These are phyloP conservation scores for Cyclargus thomasi DNA, from an alignment of 1,140 invertebrate species.

Conservation along the genomic window DNA sequence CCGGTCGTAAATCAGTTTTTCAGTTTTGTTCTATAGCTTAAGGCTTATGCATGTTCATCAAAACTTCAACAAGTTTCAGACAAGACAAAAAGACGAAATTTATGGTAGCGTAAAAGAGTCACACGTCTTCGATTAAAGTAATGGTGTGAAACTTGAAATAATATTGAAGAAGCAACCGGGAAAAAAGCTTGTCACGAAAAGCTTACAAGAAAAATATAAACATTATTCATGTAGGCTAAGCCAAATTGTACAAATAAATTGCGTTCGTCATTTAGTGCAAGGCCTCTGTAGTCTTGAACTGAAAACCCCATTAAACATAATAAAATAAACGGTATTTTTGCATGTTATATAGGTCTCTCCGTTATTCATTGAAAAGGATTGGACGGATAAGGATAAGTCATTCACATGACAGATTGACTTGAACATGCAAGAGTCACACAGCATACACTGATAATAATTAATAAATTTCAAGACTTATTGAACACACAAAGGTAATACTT, in stretches of 20 bases:
- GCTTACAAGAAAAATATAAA: not conserved
- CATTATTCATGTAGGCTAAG: constrained; percentile 14
- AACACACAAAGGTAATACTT: not conserved
- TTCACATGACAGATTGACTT: constrained; percentile 51
- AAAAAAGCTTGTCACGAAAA: not conserved
- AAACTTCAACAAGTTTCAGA: too few species aligned
- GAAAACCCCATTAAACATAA: constrained; percentile 62
- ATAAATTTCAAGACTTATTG: constrained; percentile 6
- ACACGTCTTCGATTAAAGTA: too few species aligned
- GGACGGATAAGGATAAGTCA: constrained; percentile 63
- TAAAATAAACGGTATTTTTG: constrained; percentile 64
- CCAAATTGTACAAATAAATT: constrained; percentile 21
- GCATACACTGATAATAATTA: constrained; percentile 19
- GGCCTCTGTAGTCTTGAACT: constrained; percentile 40
- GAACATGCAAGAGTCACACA: constrained; percentile 41
- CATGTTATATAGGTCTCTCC: constrained; percentile 48
- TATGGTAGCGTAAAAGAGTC: too few species aligned
- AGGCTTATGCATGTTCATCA: not conserved
- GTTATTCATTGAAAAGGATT: constrained; percentile 50
- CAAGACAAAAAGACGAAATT: too few species aligned
- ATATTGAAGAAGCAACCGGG: not conserved
- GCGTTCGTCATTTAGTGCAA: constrained; percentile 30
- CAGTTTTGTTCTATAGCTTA: not conserved
- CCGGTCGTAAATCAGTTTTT: not conserved
- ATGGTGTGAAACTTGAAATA: too few species aligned